phyloP scores from a whole-genome alignment of 2,797 vertebrate species.

The Neosalanx taihuensis region DNA sequence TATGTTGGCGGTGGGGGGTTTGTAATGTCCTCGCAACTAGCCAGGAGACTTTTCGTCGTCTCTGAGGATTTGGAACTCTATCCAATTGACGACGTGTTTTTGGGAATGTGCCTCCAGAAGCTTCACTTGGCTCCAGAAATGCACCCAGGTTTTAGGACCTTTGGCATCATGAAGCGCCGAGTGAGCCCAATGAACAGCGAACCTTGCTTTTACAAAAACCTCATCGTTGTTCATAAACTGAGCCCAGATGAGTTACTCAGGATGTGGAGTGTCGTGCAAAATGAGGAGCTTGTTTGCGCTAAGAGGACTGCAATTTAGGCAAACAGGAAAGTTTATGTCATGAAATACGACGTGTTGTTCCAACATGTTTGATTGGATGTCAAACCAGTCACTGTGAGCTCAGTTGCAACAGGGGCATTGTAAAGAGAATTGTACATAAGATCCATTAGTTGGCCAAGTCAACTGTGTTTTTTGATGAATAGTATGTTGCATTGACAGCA shows the following conservation, averaged over 20 bases:
- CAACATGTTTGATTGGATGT: not conserved
- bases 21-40: conserved; percentile 74
- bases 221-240: conserved; percentile 86
- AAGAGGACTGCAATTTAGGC: conserved; percentile 47
- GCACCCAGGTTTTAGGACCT: conserved; percentile 80
- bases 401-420: not conserved
- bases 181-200: conserved; percentile 76
- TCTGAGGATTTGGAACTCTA: conserved; percentile 76
- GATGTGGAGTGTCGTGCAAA: conserved; percentile 80
- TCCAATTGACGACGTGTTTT: conserved; percentile 87
- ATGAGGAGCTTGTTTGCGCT: conserved; percentile 68
- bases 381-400: not conserved
- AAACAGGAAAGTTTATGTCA: not conserved
- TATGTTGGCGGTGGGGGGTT: conserved; percentile 85
- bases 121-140: conserved; percentile 68
- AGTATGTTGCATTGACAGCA: conserved; percentile 33
- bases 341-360: not conserved
- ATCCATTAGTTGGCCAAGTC: not conserved
- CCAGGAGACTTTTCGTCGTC: conserved; percentile 58
- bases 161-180: conserved; percentile 70
- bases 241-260: conserved; percentile 72
- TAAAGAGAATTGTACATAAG: not conserved
- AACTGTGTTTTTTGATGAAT: conserved; percentile 17
- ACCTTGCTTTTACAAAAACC: conserved; percentile 80
- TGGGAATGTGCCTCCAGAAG: conserved; percentile 83